phyloP scores from a whole-genome alignment of 2,888 invertebrate species.

The Sicus ferrugineus region DNA sequence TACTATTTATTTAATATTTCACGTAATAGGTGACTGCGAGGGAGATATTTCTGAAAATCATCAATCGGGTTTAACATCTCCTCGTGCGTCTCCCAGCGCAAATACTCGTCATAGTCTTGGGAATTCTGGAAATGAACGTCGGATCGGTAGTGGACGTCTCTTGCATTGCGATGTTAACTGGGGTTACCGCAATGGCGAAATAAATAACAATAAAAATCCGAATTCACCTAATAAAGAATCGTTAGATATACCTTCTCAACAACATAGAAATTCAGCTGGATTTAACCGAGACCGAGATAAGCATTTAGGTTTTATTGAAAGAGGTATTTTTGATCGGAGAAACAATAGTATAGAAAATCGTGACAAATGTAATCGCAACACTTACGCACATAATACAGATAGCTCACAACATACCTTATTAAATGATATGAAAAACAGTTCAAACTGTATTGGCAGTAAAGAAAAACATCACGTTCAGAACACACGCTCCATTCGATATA shows the following conservation, averaged over 20 bases:
- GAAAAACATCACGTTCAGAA: conserved; percentile 6
- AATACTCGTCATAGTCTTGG: conserved; percentile 31
- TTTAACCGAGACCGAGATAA: conserved; percentile 42
- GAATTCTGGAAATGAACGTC: conserved; percentile 62
- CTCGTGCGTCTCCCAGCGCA: conserved; percentile 48
- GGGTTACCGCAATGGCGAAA: conserved; percentile 60
- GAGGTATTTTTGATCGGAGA: conserved; percentile 69
- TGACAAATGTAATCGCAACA: conserved; percentile 47
- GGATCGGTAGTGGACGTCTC: conserved; percentile 88
- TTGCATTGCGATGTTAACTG: conserved; percentile 68
- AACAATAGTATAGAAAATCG: conserved; percentile 47
- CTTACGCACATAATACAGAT: conserved; percentile 22
- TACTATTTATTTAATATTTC: background rate
- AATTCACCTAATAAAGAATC: conserved; percentile 4
- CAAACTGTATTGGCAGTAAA: conserved; percentile 16
- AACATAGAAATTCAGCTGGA: conserved; percentile 41
- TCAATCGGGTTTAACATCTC: conserved; percentile 30
- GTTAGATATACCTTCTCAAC: conserved; percentile 37
- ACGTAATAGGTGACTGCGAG: conserved; percentile 37
- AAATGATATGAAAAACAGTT: conserved; percentile 43
- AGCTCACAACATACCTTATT: conserved; percentile 41
- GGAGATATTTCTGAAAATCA: conserved; percentile 34
- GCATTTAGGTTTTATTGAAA: conserved; percentile 61
- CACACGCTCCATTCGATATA: conserved; percentile 35
- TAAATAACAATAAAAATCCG: conserved; percentile 45